phyloP scores from a whole-genome alignment of 1,140 invertebrate genomes.

The Ceratitis capitata region DNA sequence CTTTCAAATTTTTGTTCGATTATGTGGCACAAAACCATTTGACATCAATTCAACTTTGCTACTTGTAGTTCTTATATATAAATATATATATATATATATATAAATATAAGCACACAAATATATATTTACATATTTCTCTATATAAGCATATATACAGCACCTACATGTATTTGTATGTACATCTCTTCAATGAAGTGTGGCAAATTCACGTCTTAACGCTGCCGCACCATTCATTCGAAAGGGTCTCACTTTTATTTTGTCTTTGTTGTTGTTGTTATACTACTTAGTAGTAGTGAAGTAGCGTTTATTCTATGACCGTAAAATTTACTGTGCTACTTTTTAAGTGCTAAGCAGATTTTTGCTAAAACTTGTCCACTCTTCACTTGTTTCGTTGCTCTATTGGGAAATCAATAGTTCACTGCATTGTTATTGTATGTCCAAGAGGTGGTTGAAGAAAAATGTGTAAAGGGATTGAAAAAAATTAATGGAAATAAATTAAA shows the following conservation, averaged over 20 bases:
- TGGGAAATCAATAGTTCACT: not conserved
- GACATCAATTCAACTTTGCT: constrained; percentile 36
- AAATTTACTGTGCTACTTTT: not conserved
- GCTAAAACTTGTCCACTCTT: not conserved
- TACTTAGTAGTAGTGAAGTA: not conserved
- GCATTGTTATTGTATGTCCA: not conserved
- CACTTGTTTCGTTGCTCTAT: not conserved
- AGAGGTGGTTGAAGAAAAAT: no score
- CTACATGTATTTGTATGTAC: not conserved
- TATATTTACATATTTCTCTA: no score
- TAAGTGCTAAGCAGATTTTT: not conserved
- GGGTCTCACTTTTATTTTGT: not conserved
- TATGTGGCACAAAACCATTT: constrained; percentile 28
- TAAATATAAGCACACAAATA: no score
- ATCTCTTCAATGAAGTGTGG: not conserved
- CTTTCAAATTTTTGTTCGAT: constrained; percentile 9
- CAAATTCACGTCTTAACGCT: not conserved
- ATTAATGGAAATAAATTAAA: no score
- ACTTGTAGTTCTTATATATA: not conserved
- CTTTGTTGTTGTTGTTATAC: not conserved
- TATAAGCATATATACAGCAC: not conserved
- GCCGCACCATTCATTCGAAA: not conserved
- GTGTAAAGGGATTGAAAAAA: no score
- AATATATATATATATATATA: not conserved
- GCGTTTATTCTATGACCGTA: not conserved